Evolutionary conservation across 35 echinoderm and acorn worm genomes (phyloP).

Genomic region (Lytechinus pictus): DNA sequence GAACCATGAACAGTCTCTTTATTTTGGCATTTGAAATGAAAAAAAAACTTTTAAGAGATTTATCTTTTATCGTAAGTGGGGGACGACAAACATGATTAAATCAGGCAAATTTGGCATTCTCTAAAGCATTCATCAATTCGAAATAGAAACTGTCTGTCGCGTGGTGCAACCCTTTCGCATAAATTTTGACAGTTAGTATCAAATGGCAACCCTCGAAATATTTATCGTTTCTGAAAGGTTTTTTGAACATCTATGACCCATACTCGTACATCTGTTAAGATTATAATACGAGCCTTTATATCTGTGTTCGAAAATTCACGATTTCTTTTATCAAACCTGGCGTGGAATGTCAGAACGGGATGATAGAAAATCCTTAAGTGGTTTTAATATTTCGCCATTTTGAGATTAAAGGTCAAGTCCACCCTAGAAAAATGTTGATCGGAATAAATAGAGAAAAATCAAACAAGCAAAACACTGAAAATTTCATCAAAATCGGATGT

Average conservation of each 20-base stretch:
- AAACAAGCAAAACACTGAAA: too few relatives aligned
- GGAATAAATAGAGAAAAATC: too few relatives aligned
- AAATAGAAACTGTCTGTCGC: background rate
- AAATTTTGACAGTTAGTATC: background rate
- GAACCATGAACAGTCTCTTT: background rate
- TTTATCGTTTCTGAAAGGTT: background rate
- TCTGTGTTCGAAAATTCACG: background rate
- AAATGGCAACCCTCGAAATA: background rate
- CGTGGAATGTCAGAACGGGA: background rate
- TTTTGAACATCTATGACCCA: background rate
- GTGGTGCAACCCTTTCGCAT: background rate
- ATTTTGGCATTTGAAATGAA: background rate
- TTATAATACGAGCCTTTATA: background rate
- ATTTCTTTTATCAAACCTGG: background rate
- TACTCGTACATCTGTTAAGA: background rate
- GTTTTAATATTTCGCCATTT: background rate
- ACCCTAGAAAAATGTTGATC: too few relatives aligned
- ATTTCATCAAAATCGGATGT: too few relatives aligned
- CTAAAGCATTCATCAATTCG: background rate
- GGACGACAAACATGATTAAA: background rate
- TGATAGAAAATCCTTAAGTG: background rate
- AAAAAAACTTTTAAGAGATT: background rate
- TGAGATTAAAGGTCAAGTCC: too few relatives aligned
- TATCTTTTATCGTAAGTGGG: background rate
- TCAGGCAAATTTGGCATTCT: background rate